Percentiles rank a stretch among this genome's conserved stretches.
Conservation (phyloP, 1,140 invertebrate genomes). For the Heliconius hewitsoni region DNA sequence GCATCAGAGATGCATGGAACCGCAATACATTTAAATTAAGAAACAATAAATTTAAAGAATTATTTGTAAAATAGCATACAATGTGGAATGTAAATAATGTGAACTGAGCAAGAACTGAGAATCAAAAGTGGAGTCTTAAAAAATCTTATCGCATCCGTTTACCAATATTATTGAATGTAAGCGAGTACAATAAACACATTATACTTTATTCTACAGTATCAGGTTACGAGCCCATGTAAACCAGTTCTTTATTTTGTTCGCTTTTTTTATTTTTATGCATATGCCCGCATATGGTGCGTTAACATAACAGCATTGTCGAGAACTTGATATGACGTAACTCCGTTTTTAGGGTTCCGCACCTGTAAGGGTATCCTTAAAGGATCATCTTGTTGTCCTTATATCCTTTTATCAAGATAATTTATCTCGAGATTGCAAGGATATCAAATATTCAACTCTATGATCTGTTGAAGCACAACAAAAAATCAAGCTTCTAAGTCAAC, state of each 20-base stretch:
- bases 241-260: background rate
- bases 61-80: too few relatives aligned
- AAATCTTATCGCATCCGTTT: background rate
- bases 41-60: too few relatives aligned
- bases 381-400: background rate
- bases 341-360: background rate
- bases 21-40: too few relatives aligned
- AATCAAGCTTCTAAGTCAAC: too few relatives aligned
- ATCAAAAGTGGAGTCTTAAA: too few relatives aligned
- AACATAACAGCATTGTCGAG: background rate
- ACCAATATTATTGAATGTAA: background rate
- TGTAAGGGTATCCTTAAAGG: background rate
- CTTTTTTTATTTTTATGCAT: background rate
- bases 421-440: too few relatives aligned
- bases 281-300: background rate
- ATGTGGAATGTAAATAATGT: too few relatives aligned
- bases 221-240: background rate
- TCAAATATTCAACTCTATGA: too few relatives aligned
- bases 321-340: background rate
- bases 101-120: too few relatives aligned
- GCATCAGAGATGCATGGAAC: too few relatives aligned
- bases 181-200: background rate
- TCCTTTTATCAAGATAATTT: background rate
- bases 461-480: too few relatives aligned
- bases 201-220: background rate